Evolutionary conservation across 2,888 invertebrate genomes (phyloP).

Genomic region (Eustalomyia histrio): DNA sequence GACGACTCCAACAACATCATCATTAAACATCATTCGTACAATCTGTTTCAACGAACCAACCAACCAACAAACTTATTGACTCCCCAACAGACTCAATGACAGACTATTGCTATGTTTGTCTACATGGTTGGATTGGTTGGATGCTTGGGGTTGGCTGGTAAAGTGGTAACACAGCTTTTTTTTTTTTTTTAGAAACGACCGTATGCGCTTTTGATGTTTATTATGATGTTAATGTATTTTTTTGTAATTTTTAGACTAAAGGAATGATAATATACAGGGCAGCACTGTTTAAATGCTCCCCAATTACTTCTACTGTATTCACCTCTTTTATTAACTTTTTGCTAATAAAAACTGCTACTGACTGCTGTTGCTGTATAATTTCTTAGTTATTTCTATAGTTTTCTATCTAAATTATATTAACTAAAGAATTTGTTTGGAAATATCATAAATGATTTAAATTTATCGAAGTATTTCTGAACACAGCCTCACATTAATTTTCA

Average conservation of each 20-base stretch:
- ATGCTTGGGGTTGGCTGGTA: background rate
- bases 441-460: background rate
- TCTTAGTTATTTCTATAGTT: too few species aligned
- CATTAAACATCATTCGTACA: slow-evolving; percentile 38
- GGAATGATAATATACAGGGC: too few species aligned
- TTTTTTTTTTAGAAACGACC: slow-evolving; percentile 5
- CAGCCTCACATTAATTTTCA: background rate
- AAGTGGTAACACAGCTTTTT: slow-evolving; percentile 8
- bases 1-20: slow-evolving; percentile 30
- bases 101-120: background rate
- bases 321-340: background rate
- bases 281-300: background rate
- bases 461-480: background rate
- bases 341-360: background rate
- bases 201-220: background rate
- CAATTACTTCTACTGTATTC: background rate
- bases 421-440: background rate
- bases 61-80: background rate
- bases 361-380: too few species aligned
- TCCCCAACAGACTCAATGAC: background rate
- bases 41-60: slow-evolving; percentile 32
- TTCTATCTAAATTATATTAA: background rate
- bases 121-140: background rate
- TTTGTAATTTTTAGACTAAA: too few species aligned
- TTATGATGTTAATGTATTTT: background rate